Base-by-base conservation (phyloP, 1,140 invertebrate genomes). In the Araneus ventricosus region DNA sequence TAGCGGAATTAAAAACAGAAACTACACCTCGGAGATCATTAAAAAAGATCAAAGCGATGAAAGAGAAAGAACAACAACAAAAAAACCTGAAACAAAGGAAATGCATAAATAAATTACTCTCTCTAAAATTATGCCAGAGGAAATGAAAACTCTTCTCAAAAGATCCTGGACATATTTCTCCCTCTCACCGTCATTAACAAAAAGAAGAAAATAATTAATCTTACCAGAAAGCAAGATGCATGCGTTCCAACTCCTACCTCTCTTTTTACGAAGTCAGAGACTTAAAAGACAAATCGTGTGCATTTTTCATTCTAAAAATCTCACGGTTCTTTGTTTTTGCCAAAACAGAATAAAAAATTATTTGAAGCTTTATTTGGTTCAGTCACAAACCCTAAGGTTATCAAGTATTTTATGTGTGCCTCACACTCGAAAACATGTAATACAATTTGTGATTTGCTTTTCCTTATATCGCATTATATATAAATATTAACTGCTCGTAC, bases 141-240 rank as follows among this genome's bases (percentile, higher is more conserved):
- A 67, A 67, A 67, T 67, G 61, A 67, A 67, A 67, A 67, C 61
- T 67, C 27, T 67, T 67, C 61, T 27, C 61, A 24, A n/a, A 6
- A 67, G 27, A 27, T 67, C 61, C 24, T 2, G 61, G 27, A 27
- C n/a, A 27, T 24, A 24, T 27, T 24, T 67, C 61, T 67, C 27
- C 27, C 61, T 67, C 8, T 67, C 27, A 24, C n/a, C 5, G 10
- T 27, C 61, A 8, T 27, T n/a, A 24, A 61, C 20, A 67, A n/a
- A 67, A 67, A 67, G 27, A 67, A 27, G 61, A 67, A 67, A 67
- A 67, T 27, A 67, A 67, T 67, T 67, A 67, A 67, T 67, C 61
- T 14, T 52, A 52, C 45, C 45, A 52, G 45, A 52, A 14, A 67
- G 61, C n/a, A 27, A n/a, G 61, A 67, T 8, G 10, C 10, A 67